These are phyloP conservation scores for Gymnodraco acuticeps DNA, from an alignment of 2,797 vertebrate species.

Conservation along the genomic window DNA sequence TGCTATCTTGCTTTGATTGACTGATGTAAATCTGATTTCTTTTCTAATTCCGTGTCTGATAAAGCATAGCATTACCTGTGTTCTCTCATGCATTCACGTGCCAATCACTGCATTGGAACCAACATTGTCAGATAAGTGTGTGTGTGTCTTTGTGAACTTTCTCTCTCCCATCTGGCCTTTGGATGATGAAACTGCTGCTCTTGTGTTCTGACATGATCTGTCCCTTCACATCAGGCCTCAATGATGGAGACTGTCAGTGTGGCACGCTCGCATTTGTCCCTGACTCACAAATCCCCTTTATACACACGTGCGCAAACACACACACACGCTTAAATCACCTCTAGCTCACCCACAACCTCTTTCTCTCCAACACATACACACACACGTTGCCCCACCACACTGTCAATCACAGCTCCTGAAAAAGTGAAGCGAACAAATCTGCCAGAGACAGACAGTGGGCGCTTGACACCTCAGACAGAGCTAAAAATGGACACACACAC, in stretches of 20 bases:
- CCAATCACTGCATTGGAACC: slow-evolving; percentile 2
- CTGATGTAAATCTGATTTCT: slow-evolving; percentile 33
- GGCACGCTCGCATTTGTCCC: slow-evolving; percentile 63
- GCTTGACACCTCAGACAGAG: slow-evolving; percentile 39
- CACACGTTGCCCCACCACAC: slow-evolving; percentile 5
- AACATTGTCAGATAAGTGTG: slow-evolving; percentile 19
- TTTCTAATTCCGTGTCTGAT: background rate
- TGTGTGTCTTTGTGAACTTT: slow-evolving; percentile 32
- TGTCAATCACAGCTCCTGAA: slow-evolving; percentile 55
- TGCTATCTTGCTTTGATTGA: slow-evolving; percentile 44
- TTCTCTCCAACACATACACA: slow-evolving; percentile 26
- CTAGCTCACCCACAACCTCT: slow-evolving; percentile 51
- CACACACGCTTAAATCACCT: slow-evolving; percentile 29
- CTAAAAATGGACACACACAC: slow-evolving; percentile 15
- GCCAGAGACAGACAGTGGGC: slow-evolving; percentile 35
- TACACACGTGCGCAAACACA: slow-evolving; percentile 9
- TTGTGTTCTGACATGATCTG: slow-evolving; percentile 74
- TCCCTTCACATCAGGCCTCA: slow-evolving; percentile 73
- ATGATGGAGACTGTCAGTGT: slow-evolving; percentile 75
- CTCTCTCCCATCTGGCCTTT: slow-evolving; percentile 50
- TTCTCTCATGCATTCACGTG: slow-evolving; percentile 23
- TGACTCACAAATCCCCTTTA: slow-evolving; percentile 67
- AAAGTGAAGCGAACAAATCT: slow-evolving; percentile 46
- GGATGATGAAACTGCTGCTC: slow-evolving; percentile 65
- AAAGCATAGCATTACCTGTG: slow-evolving; percentile 26